A percentile compares a stretch with the other conserved stretches of the same genome.
Evolutionary conservation across 2,797 vertebrate genomes (phyloP).

Genomic region (Siniperca obscura): DNA sequence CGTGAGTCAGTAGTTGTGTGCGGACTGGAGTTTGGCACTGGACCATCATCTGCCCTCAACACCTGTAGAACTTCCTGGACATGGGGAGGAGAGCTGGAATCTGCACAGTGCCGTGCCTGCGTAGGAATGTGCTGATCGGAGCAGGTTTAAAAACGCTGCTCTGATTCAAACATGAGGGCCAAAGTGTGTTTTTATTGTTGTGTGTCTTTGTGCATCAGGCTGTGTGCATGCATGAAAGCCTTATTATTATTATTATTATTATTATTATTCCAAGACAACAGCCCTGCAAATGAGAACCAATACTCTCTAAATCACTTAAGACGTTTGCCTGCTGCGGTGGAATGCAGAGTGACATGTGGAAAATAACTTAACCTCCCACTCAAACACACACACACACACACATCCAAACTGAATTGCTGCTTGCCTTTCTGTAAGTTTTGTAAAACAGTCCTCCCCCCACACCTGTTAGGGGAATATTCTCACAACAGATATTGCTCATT

Average conservation of each 20-base stretch:
- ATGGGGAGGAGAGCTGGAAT: conserved; percentile 37
- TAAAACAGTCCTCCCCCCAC: conserved; percentile 36
- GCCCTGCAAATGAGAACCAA: background rate
- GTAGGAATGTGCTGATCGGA: conserved; percentile 53
- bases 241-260: background rate
- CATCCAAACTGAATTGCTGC: conserved; percentile 3
- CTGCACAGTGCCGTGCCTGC: conserved; percentile 11
- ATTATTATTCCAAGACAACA: background rate
- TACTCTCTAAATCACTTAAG: conserved; percentile 4
- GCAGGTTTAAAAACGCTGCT: background rate
- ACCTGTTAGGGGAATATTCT: conserved; percentile 31
- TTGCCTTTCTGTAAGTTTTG: conserved; percentile 23
- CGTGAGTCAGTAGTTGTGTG: conserved; percentile 48
- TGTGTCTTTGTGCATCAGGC: background rate
- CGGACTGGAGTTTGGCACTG: conserved; percentile 31
- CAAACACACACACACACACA: conserved; percentile 4
- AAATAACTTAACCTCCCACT: conserved; percentile 49
- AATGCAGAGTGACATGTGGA: conserved; percentile 53
- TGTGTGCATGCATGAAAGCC: background rate
- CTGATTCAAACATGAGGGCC: background rate
- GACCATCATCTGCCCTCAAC: conserved; percentile 46
- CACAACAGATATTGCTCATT: background rate
- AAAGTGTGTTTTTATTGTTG: background rate
- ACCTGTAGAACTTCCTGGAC: conserved; percentile 63
- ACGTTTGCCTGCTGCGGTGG: conserved; percentile 37